Conservation (phyloP, 2,888 invertebrate species). For the Druceiella hillmani region DNA sequence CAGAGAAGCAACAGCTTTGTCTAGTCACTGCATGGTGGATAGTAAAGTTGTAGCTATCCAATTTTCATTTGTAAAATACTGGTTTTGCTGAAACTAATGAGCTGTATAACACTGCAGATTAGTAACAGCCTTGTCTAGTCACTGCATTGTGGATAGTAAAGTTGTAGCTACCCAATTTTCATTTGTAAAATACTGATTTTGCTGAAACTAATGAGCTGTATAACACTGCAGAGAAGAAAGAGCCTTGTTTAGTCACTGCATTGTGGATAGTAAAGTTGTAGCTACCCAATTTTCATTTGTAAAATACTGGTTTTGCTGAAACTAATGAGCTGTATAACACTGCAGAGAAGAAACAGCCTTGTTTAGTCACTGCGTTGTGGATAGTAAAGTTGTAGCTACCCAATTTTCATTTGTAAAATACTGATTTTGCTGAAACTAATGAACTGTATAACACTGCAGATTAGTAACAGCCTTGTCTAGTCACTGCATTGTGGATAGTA, state of each 20-base stretch:
- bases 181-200: constrained; percentile 18
- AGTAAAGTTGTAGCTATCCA: constrained; percentile 19
- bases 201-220: constrained; percentile 19
- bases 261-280: constrained; percentile 21
- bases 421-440: too few relatives aligned
- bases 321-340: constrained; percentile 20
- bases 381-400: too few relatives aligned
- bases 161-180: constrained; percentile 19
- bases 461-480: too few relatives aligned
- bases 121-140: constrained; percentile 20
- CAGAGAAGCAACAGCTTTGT: constrained; percentile 20
- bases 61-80: constrained; percentile 19
- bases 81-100: constrained; percentile 19
- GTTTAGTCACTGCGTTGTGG: too few relatives aligned
- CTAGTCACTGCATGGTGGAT: constrained; percentile 20
- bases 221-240: constrained; percentile 21
- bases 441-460: too few relatives aligned
- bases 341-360: too few relatives aligned
- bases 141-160: constrained; percentile 20
- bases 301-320: constrained; percentile 18
- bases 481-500: too few relatives aligned
- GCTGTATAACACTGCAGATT: too few relatives aligned
- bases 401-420: too few relatives aligned
- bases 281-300: constrained; percentile 19
- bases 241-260: constrained; percentile 19